These are phyloP conservation scores for Zaprionus bogoriensis DNA, from an alignment of 2,888 invertebrate genomes.

Conservation along the genomic window DNA sequence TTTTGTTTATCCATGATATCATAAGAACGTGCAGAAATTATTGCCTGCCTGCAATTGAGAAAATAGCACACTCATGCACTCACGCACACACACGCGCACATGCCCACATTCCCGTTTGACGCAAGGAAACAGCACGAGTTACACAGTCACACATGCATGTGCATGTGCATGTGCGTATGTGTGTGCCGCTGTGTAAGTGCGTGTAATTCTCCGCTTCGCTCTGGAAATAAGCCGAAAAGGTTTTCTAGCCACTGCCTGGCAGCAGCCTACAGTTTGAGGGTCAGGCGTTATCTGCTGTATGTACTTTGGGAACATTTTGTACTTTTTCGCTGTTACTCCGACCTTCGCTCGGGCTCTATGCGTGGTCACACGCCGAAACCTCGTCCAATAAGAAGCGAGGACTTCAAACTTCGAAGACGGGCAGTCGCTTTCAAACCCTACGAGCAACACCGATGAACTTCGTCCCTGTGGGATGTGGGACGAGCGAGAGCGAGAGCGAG, in stretches of 20 bases:
- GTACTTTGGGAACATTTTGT: not conserved
- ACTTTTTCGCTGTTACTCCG: not conserved
- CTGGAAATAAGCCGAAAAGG: slow-evolving; percentile 11
- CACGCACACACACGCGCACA: not conserved
- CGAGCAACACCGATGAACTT: slow-evolving; percentile 10
- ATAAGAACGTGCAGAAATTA: slow-evolving; percentile 36
- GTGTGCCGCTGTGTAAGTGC: not conserved
- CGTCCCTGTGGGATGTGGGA: slow-evolving; percentile 36
- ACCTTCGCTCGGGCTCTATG: slow-evolving; percentile 6
- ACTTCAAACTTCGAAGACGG: too few relatives aligned
- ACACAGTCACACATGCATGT: not conserved
- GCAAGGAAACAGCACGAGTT: slow-evolving; percentile 30
- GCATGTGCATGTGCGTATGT: not conserved
- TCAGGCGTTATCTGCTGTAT: not conserved
- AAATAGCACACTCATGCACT: slow-evolving; percentile 10
- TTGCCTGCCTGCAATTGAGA: slow-evolving; percentile 32
- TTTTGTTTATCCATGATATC: slow-evolving; percentile 56
- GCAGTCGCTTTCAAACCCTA: slow-evolving; percentile 5
- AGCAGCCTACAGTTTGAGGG: slow-evolving; percentile 20
- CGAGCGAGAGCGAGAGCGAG: slow-evolving; percentile 8
- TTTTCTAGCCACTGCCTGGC: slow-evolving; percentile 4
- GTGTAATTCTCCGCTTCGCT: too few relatives aligned
- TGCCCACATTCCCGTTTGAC: slow-evolving; percentile 40
- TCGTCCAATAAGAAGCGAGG: slow-evolving; percentile 11
- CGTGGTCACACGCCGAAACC: too few relatives aligned